Evolutionary conservation across 2,797 vertebrate genomes (phyloP), one percentile per base, ranked within the genome.

Genomic region (Helicolenus hilgendorfi): DNA sequence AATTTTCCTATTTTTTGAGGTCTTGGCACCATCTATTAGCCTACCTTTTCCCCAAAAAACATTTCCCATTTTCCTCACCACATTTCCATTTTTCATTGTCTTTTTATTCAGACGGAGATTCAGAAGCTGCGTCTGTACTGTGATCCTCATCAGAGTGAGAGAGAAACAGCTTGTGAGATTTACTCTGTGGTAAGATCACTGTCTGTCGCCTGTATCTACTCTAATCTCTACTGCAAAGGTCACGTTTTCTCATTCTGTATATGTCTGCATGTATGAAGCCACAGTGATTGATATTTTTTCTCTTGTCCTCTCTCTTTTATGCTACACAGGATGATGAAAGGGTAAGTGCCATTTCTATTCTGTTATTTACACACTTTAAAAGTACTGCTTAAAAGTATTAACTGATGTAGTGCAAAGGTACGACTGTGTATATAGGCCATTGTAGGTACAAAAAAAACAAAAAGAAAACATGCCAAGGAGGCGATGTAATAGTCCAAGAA

Each of bases 161-260:
- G 97, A 83, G 98, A 98, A 92, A 98, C 97, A 0, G 97, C 98
- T 0, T 98, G 98, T 96, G 98, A 98, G 92, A 98, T 98, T 87
- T 97, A 94, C 90, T 97, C 97, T 53, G 97, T 98, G 96, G 98
- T 98, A 87, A 95, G 94, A 65, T 7, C 7, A 1, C 24, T 11
- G 36, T 49, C 49, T 53, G 18, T 24, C 2, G 6, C 15, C 22
- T 41, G 8, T 6, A 13, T 53, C 69, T 18, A 11, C 29, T 79
- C 15, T 20, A 11, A 1, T 35, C n/a, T 20, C 20, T 22, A 26
- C 33, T 64, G 26, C 26, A 77, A 36, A 68, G 11, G 5, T 71
- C 45, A 22, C 14, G 35, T 29, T 22, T 6, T 27, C 1, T 6
- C 27, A 0, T 13, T n/a, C 14, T 56, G 45, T 10, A 18, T 53